Conservation (phyloP, 2,113 vertebrate species). For the Mormoops blainvillei region DNA sequence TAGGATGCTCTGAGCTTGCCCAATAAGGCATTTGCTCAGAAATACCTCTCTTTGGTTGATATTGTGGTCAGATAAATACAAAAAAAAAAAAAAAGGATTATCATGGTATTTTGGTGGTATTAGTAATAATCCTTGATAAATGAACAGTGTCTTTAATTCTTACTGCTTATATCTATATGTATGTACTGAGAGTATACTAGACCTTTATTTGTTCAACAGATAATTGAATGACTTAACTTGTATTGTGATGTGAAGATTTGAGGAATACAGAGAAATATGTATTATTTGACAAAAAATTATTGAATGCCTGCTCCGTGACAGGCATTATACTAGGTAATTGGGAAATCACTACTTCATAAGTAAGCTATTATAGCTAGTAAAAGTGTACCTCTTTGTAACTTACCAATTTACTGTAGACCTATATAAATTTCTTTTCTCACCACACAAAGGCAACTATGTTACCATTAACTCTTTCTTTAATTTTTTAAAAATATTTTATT, state of each 20-base stretch:
- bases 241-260: background rate
- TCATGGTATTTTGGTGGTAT: background rate
- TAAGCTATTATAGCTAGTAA: background rate
- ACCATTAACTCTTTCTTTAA: background rate
- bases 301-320: background rate
- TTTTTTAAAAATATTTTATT: no score
- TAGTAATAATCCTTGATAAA: background rate
- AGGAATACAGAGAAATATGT: background rate
- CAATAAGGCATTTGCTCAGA: background rate
- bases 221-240: background rate
- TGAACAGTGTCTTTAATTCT: background rate
- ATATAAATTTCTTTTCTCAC: background rate
- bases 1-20: background rate
- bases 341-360: background rate
- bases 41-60: background rate
- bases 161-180: background rate
- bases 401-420: background rate
- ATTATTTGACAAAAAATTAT: background rate
- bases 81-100: background rate
- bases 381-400: background rate
- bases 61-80: background rate
- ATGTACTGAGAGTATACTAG: background rate
- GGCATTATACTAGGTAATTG: background rate
- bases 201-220: background rate
- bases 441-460: background rate